phyloP scores from a whole-genome alignment of 2,113 vertebrate genomes.

The Aythya baeri region DNA sequence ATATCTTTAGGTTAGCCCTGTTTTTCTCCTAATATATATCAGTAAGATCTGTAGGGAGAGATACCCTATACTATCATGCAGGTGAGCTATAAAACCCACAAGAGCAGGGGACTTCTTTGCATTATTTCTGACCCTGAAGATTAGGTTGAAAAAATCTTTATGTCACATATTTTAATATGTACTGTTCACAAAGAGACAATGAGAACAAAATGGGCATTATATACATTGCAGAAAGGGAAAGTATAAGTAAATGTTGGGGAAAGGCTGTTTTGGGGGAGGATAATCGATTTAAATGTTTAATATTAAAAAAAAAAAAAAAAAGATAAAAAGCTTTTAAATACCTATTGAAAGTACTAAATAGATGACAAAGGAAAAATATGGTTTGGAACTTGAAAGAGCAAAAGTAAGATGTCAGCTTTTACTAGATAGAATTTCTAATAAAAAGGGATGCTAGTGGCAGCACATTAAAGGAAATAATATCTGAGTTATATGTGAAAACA shows the following conservation, averaged over 20 bases:
- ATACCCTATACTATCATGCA: not conserved
- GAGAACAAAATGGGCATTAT: not conserved
- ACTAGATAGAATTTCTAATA: not conserved
- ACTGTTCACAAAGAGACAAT: not conserved
- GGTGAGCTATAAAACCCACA: slow-evolving; percentile 12
- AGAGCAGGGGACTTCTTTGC: not conserved
- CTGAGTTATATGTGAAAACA: not conserved
- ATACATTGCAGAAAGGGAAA: not conserved
- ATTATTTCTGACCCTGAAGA: not conserved
- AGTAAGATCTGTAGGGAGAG: slow-evolving; percentile 29
- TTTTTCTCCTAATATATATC: slow-evolving; percentile 30
- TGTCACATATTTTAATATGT: not conserved
- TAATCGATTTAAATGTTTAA: not conserved
- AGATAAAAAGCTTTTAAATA: not conserved
- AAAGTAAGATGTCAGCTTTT: not conserved
- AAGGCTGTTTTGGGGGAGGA: not conserved
- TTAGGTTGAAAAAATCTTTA: not conserved
- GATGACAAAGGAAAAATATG: not conserved
- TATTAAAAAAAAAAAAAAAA: not conserved
- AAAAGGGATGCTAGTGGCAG: not conserved
- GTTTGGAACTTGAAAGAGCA: not conserved
- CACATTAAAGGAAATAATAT: not conserved
- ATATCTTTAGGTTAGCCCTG: slow-evolving; percentile 32
- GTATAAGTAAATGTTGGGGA: not conserved
- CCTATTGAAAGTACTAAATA: not conserved